Conservation (phyloP, 2,113 vertebrate species). For the western clawed frog (Xenopus tropicalis) region UCB_Xtro_10.0 CM004447.2:864501-865000, state of each 20-base stretch:
- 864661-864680: no score
- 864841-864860: no score
- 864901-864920: not conserved
- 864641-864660: no score
- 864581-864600: not conserved
- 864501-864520: not conserved
- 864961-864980: not conserved
- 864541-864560: not conserved
- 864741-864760: not conserved
- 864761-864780: no score
- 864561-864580: not conserved
- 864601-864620: no score
- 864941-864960: no score
- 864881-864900: no score
- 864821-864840: not conserved
- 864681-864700: no score
- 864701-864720: not conserved
- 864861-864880: not conserved
- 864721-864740: not conserved
- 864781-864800: not conserved
- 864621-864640: no score
- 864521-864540: not conserved
- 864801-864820: not conserved
- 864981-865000: no score
- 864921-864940: no score